phyloP scores from a whole-genome alignment of 2,888 invertebrate species.

The Salticus scenicus region DNA sequence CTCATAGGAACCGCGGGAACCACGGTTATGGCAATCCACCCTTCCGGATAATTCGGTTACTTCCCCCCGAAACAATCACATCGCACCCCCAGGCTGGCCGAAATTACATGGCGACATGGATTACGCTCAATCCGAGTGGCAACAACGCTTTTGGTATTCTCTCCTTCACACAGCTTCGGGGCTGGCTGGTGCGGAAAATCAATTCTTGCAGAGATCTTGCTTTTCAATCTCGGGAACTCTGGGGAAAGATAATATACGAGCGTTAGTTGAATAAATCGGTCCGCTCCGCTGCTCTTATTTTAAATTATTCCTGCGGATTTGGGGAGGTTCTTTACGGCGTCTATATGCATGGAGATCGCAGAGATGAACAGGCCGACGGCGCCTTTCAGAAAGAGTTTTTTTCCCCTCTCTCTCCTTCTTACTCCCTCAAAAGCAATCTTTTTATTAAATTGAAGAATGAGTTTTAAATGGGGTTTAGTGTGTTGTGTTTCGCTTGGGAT shows the following conservation, averaged over 20 bases:
- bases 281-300: conserved; percentile 53
- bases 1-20: conserved; percentile 25
- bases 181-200: conserved; percentile 52
- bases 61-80: conserved; percentile 42
- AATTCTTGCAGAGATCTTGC: conserved; percentile 50
- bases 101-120: conserved; percentile 50
- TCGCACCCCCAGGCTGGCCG: conserved; percentile 34
- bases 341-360: conserved; percentile 22
- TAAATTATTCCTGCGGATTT: conserved; percentile 61
- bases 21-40: conserved; percentile 47
- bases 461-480: conserved; percentile 24
- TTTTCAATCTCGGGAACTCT: conserved; percentile 40
- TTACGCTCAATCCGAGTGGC: conserved; percentile 58
- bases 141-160: conserved; percentile 31
- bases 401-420: neutral
- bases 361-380: neutral
- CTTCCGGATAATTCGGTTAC: conserved; percentile 60
- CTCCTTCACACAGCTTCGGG: conserved; percentile 26
- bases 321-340: conserved; percentile 4
- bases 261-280: conserved; percentile 54
- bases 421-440: conserved; percentile 8
- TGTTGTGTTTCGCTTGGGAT: neutral
- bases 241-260: conserved; percentile 41
- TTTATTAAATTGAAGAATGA: conserved; percentile 29
- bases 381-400: neutral